Percentiles rank a stretch among this genome's conserved stretches.
These are phyloP conservation scores for Bursaphelenchus okinawaensis DNA, from an alignment of 2,888 invertebrate species.

Conservation along the genomic window DNA sequence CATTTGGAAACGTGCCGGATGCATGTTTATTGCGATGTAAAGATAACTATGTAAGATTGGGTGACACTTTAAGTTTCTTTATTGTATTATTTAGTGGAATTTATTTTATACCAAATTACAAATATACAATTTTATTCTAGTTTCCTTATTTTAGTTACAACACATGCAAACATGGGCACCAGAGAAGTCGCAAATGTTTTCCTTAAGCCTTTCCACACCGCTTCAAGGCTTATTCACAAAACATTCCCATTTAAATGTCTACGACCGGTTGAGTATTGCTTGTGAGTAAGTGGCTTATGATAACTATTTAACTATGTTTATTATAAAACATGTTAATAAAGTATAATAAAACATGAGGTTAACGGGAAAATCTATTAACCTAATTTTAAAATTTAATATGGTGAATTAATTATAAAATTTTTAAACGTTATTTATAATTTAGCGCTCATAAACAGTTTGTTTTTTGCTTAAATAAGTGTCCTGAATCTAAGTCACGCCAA, in stretches of 20 bases:
- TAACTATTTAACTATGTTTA: not conserved
- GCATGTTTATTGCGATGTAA: constrained; percentile 46
- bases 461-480: constrained; percentile 34
- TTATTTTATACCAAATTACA: too few species aligned
- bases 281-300: constrained; percentile 4
- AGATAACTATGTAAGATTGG: constrained; percentile 48
- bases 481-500: constrained; percentile 32
- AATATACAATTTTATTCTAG: not conserved
- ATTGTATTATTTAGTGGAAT: too few species aligned
- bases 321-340: too few species aligned
- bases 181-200: constrained; percentile 29
- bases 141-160: constrained; percentile 37
- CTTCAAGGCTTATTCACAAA: constrained; percentile 34
- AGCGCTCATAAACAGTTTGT: constrained; percentile 36
- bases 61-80: too few species aligned
- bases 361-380: too few species aligned
- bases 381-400: too few species aligned
- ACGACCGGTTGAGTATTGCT: constrained; percentile 12
- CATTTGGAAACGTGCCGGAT: constrained; percentile 26
- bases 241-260: not conserved
- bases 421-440: not conserved
- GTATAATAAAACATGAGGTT: too few species aligned
- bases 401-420: too few species aligned
- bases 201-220: constrained; percentile 43
- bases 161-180: constrained; percentile 38